Base-by-base conservation (phyloP, 2,113 vertebrate species). In the Trichomycterus rosablanca region DNA sequence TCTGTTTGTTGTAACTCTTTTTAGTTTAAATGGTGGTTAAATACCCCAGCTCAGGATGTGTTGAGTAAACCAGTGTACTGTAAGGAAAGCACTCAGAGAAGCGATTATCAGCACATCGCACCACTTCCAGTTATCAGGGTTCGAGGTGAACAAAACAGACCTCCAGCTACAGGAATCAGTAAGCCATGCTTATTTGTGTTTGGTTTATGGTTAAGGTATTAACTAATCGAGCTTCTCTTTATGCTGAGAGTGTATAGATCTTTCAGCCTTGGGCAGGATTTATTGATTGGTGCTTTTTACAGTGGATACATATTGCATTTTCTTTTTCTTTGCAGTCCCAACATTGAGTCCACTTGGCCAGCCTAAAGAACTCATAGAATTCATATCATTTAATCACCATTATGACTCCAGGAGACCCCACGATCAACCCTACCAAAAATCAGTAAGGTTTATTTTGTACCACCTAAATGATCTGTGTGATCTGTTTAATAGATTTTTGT, bases 21-120 rank as follows among this genome's bases (percentile, higher is more conserved):
- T 37, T 24, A 88, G 84, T 60, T 30, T 60, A 48, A 40, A 7
- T 84, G 84, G 78, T 84, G 80, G 81, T 52, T 72, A 9, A 57
- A 32, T 61, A 16, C 2, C 15, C 35, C 51, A 49, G 20, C 43
- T 19, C 1, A 7, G 0, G 1, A 23, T 16, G 23, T 11, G 37
- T 5, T 1, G 59, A 54, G n/a, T n/a, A 71, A 34, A 42, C 67
- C 74, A 51, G 12, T 19, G 4, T 83, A 79, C 16, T 81, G 82
- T 53, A 77, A 53, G 37, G 37, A 75, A 46, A 86, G 72, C 35
- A 80, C 81, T 7, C 69, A 75, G 51, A 82, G 78, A 50, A 61
- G 7, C 22, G 78, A 85, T 66, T 81, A 81, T 66, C 76, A 68
- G 67, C 74, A 67, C 19, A 63, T 53, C 37, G 1, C 5, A 7